Percentiles rank a stretch among this genome's conserved stretches.
Evolutionary conservation across 1,140 invertebrate genomes (phyloP).

Genomic region (Acarapis woodi): DNA sequence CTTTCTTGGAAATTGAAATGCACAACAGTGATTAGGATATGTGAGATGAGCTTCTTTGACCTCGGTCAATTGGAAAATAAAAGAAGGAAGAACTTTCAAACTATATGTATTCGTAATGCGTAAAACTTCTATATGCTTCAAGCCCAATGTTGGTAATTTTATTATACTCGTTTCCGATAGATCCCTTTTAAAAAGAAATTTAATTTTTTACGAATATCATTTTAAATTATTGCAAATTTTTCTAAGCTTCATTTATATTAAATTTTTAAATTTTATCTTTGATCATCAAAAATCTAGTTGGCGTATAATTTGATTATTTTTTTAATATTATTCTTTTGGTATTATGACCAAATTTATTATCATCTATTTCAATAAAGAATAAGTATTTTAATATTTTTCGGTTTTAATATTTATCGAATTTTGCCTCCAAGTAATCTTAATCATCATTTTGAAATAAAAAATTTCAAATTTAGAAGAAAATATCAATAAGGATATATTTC

Average conservation of each 20-base stretch:
- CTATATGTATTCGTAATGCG: slow-evolving; percentile 34
- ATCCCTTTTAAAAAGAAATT: slow-evolving; percentile 31
- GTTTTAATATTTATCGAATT: too few species aligned
- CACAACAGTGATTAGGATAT: slow-evolving; percentile 65
- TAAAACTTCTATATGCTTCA: slow-evolving; percentile 35
- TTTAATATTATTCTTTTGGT: too few species aligned
- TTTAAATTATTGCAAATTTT: neutral
- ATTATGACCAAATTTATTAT: too few species aligned
- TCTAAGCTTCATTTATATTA: neutral
- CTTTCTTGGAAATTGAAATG: slow-evolving; percentile 44
- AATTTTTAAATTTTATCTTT: neutral
- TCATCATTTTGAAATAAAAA: too few species aligned
- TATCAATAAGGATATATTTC: too few species aligned
- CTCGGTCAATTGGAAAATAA: slow-evolving; percentile 37
- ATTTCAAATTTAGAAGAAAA: too few species aligned
- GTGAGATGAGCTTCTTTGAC: slow-evolving; percentile 31
- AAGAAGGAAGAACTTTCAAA: slow-evolving; percentile 46
- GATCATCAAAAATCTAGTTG: too few species aligned
- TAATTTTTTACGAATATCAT: too few species aligned
- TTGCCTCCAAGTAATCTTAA: too few species aligned
- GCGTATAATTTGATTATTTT: too few species aligned
- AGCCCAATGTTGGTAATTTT: slow-evolving; percentile 33
- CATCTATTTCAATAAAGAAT: too few species aligned
- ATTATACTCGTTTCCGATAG: slow-evolving; percentile 40
- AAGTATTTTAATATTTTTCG: too few species aligned